Conservation (phyloP, 2,797 vertebrate species). For the Coracias cyanogaster region DNA sequence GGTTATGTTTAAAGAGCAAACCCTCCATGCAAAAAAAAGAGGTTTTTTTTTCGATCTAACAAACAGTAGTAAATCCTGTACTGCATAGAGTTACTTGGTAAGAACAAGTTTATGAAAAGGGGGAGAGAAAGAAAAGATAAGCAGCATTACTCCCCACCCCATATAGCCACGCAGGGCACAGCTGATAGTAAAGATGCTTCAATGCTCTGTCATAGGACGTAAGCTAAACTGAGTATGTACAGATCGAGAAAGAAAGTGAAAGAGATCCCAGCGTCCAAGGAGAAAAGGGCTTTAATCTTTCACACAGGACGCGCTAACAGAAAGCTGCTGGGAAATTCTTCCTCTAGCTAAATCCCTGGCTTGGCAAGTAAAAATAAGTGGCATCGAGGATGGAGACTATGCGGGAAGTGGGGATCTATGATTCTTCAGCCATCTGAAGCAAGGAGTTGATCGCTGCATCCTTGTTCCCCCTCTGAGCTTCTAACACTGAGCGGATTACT, state of each 20-base stretch:
- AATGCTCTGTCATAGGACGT: not conserved
- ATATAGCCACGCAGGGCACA: not conserved
- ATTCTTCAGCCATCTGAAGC: constrained; percentile 95
- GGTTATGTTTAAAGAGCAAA: constrained; percentile 3
- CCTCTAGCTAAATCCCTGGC: constrained; percentile 68
- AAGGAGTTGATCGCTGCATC: constrained; percentile 96
- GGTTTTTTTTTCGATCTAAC: not conserved
- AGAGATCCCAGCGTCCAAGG: not conserved
- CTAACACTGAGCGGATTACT: constrained; percentile 94
- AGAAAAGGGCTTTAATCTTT: not conserved
- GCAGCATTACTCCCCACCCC: not conserved
- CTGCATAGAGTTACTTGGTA: constrained; percentile 56
- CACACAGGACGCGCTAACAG: constrained; percentile 31
- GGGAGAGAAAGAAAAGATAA: not conserved
- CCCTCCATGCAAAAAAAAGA: not conserved
- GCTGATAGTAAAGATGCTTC: constrained; percentile 31
- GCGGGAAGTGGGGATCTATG: constrained; percentile 77
- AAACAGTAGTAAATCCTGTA: constrained; percentile 16
- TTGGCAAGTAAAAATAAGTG: constrained; percentile 62
- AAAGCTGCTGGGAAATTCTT: constrained; percentile 48
- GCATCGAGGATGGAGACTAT: not conserved
- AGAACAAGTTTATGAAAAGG: not conserved
- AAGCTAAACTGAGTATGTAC: constrained; percentile 1
- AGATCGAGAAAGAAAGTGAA: not conserved
- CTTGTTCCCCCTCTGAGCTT: constrained; percentile 93